Base-by-base conservation (phyloP, 2,113 vertebrate genomes). In the Embiotoca jacksoni region DNA sequence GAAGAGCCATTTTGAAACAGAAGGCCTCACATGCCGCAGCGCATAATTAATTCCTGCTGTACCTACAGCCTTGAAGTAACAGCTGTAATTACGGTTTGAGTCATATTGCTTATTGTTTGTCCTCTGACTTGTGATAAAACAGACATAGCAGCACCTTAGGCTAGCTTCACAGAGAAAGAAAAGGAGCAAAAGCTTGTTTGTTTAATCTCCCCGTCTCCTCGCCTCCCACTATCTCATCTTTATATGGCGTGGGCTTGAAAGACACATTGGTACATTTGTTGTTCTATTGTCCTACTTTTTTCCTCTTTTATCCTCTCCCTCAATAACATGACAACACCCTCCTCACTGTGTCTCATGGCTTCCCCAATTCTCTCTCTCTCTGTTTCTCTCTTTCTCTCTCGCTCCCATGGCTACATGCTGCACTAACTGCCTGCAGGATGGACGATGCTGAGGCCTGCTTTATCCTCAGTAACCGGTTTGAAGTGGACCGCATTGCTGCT, bases 381-480 rank as follows among this genome's bases (percentile, higher is more conserved):
- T 80, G 46, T 44, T 49, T 75, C 75, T 72, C n/a, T 39, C 46
- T 58, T 44, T 65, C 15, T 64, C 32, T 72, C 64, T 71, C 46
- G n/a, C 76, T 82, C 78, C 86, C 13, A 36, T 86, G 81, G 78
- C 65, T 74, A 56, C 66, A 36, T 67, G 85, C 81, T 82, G 49
- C 72, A 88, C 78, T 91, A 86, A 89, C 89, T 75, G 78, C 85
- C 89, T 86, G 70, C 81, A 96, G 95, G 90, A 96, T 96, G 94
- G 95, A 96, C 82, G 94, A 96, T 82, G 95, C 95, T 5, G 95
- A 96, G 86, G 95, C 95, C 91, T 96, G 95, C 89, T 96, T 96
- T 78, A 96, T 96, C 88, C 95, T 96, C 90, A 96, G 95, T 75
- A 96, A 95, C 92, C 93, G 95, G 32, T 95, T 95, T 88, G 95